These are phyloP conservation scores for Heliothis virescens DNA, from an alignment of 1,140 invertebrate species.

Conservation along the genomic window DNA sequence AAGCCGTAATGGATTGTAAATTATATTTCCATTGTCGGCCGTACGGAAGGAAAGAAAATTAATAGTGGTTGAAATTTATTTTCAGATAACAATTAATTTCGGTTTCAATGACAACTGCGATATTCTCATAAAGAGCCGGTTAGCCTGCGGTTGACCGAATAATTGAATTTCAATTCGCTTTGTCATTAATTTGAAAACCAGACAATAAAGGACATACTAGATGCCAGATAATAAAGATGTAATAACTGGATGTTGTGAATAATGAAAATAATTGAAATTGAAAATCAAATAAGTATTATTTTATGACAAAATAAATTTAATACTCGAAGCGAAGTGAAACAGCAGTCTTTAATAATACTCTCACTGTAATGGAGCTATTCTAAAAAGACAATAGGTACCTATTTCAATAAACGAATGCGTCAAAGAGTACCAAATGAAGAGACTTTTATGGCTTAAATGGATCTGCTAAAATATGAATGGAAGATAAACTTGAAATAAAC, in stretches of 20 bases:
- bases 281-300: too few relatives aligned
- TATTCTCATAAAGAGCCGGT: conserved; percentile 18
- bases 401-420: too few relatives aligned
- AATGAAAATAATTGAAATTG: too few relatives aligned
- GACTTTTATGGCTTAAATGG: background rate
- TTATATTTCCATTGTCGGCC: conserved; percentile 46
- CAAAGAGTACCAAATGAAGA: too few relatives aligned
- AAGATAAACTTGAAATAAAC: conserved; percentile 2
- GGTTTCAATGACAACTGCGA: conserved; percentile 17
- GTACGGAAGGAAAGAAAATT: conserved; percentile 33
- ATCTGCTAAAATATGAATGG: background rate
- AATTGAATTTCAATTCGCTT: conserved; percentile 19
- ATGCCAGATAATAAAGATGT: background rate
- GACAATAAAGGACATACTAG: background rate
- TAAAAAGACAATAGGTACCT: too few relatives aligned
- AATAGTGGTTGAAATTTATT: conserved; percentile 26
- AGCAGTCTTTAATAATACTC: too few relatives aligned
- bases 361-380: too few relatives aligned
- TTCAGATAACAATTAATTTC: conserved; percentile 23
- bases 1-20: conserved; percentile 31
- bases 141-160: conserved; percentile 12
- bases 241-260: background rate
- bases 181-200: background rate
- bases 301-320: too few relatives aligned
- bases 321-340: too few relatives aligned